A percentile compares a stretch with the other conserved stretches of the same genome.
phyloP scores from a whole-genome alignment of 2,888 invertebrate genomes.

The Nezara viridula region DNA sequence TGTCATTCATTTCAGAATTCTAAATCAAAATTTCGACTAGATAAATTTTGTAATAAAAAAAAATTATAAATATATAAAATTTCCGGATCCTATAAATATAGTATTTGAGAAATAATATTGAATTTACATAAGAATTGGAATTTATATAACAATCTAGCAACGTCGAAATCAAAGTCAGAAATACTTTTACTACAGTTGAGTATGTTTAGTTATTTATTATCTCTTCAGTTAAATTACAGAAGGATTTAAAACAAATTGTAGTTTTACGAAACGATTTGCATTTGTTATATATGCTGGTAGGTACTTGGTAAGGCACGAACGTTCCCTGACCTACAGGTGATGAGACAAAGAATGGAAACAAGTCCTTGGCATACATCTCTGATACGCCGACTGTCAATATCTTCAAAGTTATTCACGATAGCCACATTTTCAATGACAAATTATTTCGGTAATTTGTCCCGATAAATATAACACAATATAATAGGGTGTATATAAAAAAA shows the following conservation, averaged over 20 bases:
- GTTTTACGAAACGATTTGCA: neutral
- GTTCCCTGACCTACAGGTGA: conserved; percentile 8
- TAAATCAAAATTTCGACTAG: too few relatives aligned
- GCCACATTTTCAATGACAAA: neutral
- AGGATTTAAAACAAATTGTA: neutral
- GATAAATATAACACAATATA: neutral
- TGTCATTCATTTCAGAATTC: too few relatives aligned
- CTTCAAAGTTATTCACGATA: neutral
- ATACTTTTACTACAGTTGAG: too few relatives aligned
- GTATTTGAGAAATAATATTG: too few relatives aligned
- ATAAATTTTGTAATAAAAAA: too few relatives aligned
- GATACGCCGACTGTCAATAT: conserved; percentile 7
- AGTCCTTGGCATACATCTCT: conserved; percentile 15
- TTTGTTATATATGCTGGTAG: neutral
- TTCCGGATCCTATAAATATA: too few relatives aligned
- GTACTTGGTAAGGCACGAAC: neutral
- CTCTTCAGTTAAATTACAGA: neutral
- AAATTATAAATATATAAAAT: too few relatives aligned
- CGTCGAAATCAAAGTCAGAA: too few relatives aligned
- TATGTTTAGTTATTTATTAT: too few relatives aligned
- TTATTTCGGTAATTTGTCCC: neutral
- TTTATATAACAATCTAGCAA: too few relatives aligned
- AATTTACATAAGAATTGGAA: too few relatives aligned
- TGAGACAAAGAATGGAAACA: conserved; percentile 12
- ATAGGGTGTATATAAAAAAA: neutral